Conservation (phyloP, 2,113 vertebrate genomes). For the Noctilio leporinus region DNA sequence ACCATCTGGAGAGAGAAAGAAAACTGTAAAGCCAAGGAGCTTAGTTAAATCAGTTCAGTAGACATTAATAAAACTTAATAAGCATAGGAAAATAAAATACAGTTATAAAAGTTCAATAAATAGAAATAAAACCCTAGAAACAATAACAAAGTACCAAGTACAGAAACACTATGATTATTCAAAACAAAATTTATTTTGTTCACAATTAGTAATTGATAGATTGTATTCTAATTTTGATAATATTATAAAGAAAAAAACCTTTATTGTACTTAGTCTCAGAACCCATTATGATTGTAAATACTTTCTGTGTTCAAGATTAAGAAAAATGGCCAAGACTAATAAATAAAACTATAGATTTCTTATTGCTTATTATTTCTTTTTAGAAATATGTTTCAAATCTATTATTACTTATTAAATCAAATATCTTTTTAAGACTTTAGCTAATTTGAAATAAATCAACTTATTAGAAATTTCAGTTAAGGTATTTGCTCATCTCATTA, state of each 20-base stretch:
- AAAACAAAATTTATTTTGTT: conserved; percentile 2
- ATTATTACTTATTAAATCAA: conserved; percentile 42
- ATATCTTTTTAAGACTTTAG: conserved; percentile 16
- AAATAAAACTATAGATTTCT: conserved; percentile 20
- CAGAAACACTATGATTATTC: neutral
- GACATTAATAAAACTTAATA: neutral
- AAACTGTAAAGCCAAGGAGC: neutral
- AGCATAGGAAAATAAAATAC: neutral
- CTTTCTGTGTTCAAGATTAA: neutral
- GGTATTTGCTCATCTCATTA: neutral
- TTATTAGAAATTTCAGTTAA: neutral
- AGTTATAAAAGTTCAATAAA: neutral
- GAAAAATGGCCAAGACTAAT: conserved; percentile 25
- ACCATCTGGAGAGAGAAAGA: neutral
- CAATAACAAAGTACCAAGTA: neutral
- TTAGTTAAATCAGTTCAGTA: neutral
- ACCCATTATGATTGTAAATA: neutral
- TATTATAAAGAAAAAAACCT: neutral
- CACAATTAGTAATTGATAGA: neutral
- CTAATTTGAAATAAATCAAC: neutral
- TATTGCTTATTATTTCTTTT: conserved; percentile 20
- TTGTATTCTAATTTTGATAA: neutral
- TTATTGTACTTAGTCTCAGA: neutral
- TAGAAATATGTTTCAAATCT: conserved; percentile 5
- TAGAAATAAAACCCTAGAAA: neutral